A percentile compares a stretch with the other conserved stretches of the same genome.
Conservation (phyloP, 2,113 vertebrate genomes). For the Clupea harengus region DNA sequence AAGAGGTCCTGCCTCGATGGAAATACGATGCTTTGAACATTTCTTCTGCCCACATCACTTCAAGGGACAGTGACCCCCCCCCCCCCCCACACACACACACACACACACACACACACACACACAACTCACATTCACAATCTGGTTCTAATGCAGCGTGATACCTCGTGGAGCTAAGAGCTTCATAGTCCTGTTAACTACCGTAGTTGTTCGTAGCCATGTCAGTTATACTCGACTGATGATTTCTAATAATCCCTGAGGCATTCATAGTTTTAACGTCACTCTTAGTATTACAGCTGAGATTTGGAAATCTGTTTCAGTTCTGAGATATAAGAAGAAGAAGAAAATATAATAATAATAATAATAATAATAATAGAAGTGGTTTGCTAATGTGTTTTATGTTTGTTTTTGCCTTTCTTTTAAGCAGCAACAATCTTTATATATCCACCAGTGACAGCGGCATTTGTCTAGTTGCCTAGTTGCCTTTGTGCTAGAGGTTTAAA, state of each 20-base stretch:
- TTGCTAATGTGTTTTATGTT: too few species aligned
- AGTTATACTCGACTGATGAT: neutral
- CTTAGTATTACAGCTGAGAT: neutral
- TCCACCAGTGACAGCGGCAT: too few species aligned
- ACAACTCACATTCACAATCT: neutral
- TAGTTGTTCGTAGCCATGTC: neutral
- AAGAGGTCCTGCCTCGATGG: constrained; percentile 9
- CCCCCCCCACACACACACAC: neutral
- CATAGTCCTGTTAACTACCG: neutral
- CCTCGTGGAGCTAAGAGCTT: neutral
- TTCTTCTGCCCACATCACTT: constrained; percentile 7
- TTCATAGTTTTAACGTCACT: neutral
- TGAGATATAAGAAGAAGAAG: neutral
- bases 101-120: neutral
- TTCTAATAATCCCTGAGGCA: neutral
- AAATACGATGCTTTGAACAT: constrained; percentile 14
- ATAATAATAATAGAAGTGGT: too few species aligned
- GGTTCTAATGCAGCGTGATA: neutral
- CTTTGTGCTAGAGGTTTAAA: too few species aligned
- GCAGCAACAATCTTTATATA: too few species aligned
- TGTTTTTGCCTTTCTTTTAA: too few species aligned
- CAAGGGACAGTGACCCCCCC: neutral
- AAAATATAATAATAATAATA: too few species aligned
- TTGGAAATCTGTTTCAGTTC: neutral
- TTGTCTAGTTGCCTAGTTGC: too few species aligned